Percentiles rank a stretch among this genome's conserved stretches.
phyloP scores from a whole-genome alignment of 2,888 invertebrate genomes.

The Agrotis puta region DNA sequence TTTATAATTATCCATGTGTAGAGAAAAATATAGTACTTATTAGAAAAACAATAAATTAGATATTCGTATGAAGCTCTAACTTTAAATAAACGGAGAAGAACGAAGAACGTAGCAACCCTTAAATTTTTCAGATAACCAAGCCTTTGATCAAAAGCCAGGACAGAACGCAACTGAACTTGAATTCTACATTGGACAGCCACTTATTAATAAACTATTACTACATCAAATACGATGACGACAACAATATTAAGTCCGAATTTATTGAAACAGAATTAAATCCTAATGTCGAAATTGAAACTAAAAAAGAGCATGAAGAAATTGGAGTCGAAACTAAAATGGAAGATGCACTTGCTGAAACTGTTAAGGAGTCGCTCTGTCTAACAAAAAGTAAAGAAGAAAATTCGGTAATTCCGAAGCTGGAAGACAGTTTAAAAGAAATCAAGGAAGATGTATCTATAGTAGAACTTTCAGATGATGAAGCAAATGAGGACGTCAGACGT shows the following conservation, averaged over 20 bases:
- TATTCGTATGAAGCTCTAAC: background rate
- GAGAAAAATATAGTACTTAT: too few relatives aligned
- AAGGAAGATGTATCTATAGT: background rate
- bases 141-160: conserved; percentile 58
- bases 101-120: background rate
- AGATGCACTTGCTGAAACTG: too few relatives aligned
- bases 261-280: background rate
- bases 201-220: conserved; percentile 24
- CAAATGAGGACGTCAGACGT: background rate
- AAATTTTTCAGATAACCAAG: conserved; percentile 66
- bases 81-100: background rate
- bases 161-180: conserved; percentile 4
- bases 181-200: conserved; percentile 51
- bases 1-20: too few relatives aligned
- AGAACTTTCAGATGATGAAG: background rate
- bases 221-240: conserved; percentile 40
- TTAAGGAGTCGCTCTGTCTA: too few relatives aligned
- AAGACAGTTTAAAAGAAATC: background rate
- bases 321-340: background rate
- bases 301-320: background rate
- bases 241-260: background rate
- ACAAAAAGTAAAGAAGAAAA: too few relatives aligned
- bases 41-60: too few relatives aligned
- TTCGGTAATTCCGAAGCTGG: background rate
- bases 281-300: too few relatives aligned